A percentile compares a stretch with the other conserved stretches of the same genome.
phyloP scores from a whole-genome alignment of 2,888 invertebrate genomes.

The Eurytoma adleriae region DNA sequence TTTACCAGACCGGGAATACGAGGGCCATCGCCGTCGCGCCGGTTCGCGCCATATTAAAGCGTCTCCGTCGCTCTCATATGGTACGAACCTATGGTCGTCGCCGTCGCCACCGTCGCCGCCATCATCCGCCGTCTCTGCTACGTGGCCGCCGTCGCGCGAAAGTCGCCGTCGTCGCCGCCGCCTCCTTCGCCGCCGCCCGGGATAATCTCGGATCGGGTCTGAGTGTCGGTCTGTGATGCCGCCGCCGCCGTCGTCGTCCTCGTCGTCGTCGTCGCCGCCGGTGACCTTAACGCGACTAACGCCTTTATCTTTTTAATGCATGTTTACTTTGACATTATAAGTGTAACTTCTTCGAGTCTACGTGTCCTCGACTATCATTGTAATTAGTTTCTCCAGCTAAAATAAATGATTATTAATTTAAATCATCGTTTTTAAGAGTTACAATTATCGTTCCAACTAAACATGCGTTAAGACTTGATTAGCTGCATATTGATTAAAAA shows the following conservation, averaged over 20 bases:
- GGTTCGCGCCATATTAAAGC: constrained; percentile 89
- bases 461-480: constrained; percentile 16
- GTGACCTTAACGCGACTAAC: constrained; percentile 10
- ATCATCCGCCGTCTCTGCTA: constrained; percentile 45
- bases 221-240: constrained; percentile 57
- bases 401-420: background rate
- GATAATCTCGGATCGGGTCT: constrained; percentile 67
- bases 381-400: constrained; percentile 1
- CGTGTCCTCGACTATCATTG: background rate
- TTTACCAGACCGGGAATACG: constrained; percentile 85
- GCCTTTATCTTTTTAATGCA: constrained; percentile 11
- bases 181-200: constrained; percentile 64
- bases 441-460: constrained; percentile 16
- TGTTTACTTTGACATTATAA: constrained; percentile 14
- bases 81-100: constrained; percentile 38
- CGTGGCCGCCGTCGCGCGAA: constrained; percentile 77
- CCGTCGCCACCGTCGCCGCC: constrained; percentile 58
- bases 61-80: constrained; percentile 66
- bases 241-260: constrained; percentile 7
- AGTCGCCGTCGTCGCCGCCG: constrained; percentile 62
- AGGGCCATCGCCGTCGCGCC: constrained; percentile 89
- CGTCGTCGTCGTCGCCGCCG: constrained; percentile 61
- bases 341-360: constrained; percentile 18
- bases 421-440: constrained; percentile 1
- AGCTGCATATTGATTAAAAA: background rate